These are phyloP conservation scores for Micoletzkya japonica DNA, from an alignment of 2,888 invertebrate species.

Conservation along the genomic window DNA sequence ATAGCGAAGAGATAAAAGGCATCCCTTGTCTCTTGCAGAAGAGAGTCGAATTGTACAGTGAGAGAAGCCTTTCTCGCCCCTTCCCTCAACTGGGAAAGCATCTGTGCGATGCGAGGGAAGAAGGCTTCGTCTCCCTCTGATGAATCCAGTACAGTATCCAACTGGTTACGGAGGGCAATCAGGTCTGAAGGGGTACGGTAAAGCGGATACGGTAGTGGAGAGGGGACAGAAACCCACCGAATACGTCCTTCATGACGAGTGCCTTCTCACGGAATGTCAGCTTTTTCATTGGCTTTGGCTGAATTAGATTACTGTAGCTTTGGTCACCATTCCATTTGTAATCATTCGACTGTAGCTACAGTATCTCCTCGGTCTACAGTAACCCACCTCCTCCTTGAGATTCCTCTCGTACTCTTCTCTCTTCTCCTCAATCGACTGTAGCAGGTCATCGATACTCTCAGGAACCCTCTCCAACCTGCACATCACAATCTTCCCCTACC, in stretches of 20 bases:
- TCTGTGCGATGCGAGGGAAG: background rate
- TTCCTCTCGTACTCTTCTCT: background rate
- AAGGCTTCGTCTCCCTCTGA: conserved; percentile 5
- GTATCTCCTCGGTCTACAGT: background rate
- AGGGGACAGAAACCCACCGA: background rate
- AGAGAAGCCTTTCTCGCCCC: background rate
- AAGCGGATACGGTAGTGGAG: background rate
- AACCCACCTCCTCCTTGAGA: background rate
- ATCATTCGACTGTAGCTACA: background rate
- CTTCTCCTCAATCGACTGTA: conserved; percentile 21
- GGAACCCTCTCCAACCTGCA: conserved; percentile 20
- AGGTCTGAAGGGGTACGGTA: conserved; percentile 4
- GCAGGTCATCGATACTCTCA: conserved; percentile 23
- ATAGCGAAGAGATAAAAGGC: background rate
- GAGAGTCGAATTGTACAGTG: background rate
- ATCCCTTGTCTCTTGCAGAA: conserved; percentile 4
- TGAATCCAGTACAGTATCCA: conserved; percentile 22
- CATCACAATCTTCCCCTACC: background rate
- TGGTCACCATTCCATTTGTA: background rate
- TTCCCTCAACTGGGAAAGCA: conserved; percentile 15
- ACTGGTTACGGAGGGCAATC: conserved; percentile 1
- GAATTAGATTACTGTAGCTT: background rate
- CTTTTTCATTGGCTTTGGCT: conserved; percentile 8
- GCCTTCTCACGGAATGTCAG: conserved; percentile 11
- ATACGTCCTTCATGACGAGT: background rate